Base-by-base conservation (phyloP, 2,888 invertebrate species). In the Tuberolachnus salignus region DNA sequence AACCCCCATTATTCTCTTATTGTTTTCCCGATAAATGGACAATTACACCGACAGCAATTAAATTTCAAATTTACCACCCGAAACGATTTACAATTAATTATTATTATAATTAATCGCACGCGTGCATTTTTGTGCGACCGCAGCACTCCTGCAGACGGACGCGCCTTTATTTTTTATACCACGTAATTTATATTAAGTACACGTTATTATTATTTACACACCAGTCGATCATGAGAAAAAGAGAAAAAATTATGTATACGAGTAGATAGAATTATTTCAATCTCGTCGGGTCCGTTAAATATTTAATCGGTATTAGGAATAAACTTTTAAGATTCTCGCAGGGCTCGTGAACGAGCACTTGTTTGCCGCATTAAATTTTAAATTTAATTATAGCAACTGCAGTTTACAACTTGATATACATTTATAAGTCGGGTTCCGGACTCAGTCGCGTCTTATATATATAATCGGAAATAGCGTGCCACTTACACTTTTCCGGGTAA, bases 331-430 rank as follows among this genome's bases (percentile, higher is more conserved):
- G 16, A 73, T 61, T 63, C 61, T 16, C 57, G n/a, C 23, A 53
- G 8, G 34, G 14, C 9, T n/a, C 16, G 8, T 14, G 13, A 13
- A n/a, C 19, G 2, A n/a, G 57, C 46, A 26, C 49, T 49, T 23
- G n/a, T 42, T 34, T 14, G 57, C 57, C 44, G 42, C 19, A 21
- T 73, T 73, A 51, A 63, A 51, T 73, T 63, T 73, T 61, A 13
- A 61, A 72, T 72, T 72, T 16, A 72, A 72, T 72, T 73, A 73
- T 6, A 34, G 16, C 21, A 23, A 44, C 44, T 44, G 16, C 26
- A 59, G 26, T 26, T 21, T 59, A 19, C 19, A 26, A 26, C 49
- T 49, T 49, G n/a, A 34, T 46, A 46, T 16, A 63, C 63, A 19
- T 14, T 63, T 63, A 44, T 19, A 44, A 51, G 42, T 57, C 1